phyloP scores from a whole-genome alignment of 2,797 vertebrate species.

The Enteromius thamalakanensis region DNA sequence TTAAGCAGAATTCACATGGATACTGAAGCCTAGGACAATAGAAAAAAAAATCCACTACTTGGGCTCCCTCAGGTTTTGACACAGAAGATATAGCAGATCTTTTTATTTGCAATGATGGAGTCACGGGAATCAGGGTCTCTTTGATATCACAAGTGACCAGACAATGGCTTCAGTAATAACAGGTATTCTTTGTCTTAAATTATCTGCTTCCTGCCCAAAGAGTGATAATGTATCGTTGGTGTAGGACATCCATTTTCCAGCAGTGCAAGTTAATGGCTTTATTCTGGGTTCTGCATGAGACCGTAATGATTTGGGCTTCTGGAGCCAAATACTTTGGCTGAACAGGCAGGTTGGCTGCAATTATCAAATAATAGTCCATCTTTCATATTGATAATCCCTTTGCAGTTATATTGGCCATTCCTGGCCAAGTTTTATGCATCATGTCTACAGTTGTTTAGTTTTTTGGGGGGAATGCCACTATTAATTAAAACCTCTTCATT shows the following conservation, averaged over 20 bases:
- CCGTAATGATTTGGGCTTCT: conserved; percentile 37
- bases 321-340: conserved; percentile 16
- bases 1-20: conserved; percentile 55
- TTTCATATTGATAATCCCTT: conserved; percentile 35
- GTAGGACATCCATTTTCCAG: conserved; percentile 1
- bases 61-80: conserved; percentile 45
- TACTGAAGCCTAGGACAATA: conserved; percentile 50
- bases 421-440: conserved; percentile 14
- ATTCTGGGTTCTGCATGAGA: conserved; percentile 36
- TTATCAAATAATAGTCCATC: conserved; percentile 47
- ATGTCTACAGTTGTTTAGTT: neutral
- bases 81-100: conserved; percentile 39
- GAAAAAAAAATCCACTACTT: conserved; percentile 38
- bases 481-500: conserved; percentile 18
- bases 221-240: conserved; percentile 28
- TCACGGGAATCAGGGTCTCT: neutral
- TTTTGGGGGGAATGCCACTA: neutral
- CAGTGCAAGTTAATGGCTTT: conserved; percentile 33
- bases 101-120: conserved; percentile 38
- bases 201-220: conserved; percentile 32
- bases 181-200: conserved; percentile 32
- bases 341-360: conserved; percentile 42
- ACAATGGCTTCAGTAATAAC: conserved; percentile 22
- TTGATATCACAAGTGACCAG: conserved; percentile 32
- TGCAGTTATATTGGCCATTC: conserved; percentile 27